These are phyloP conservation scores for Siniperca undulata DNA, from an alignment of 2,797 vertebrate species.

Conservation along the genomic window DNA sequence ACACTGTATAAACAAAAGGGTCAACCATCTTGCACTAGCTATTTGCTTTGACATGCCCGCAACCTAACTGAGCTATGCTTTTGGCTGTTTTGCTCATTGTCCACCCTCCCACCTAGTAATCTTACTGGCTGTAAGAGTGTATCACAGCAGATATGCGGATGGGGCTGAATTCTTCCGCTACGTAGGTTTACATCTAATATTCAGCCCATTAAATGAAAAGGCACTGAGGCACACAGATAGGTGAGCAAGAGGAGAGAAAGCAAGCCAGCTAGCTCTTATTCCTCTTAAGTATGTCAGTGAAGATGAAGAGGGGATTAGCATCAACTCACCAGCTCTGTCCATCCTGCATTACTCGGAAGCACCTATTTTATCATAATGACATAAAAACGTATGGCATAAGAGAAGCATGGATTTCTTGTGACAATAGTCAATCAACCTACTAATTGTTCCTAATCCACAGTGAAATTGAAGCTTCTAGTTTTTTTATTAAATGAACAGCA, in stretches of 20 bases:
- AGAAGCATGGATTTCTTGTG: conserved; percentile 49
- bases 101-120: conserved; percentile 21
- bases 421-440: conserved; percentile 36
- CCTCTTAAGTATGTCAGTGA: conserved; percentile 71
- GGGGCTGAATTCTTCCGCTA: conserved; percentile 32
- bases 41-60: conserved; percentile 46
- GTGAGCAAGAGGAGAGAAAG: conserved; percentile 61
- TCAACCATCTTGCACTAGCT: conserved; percentile 35
- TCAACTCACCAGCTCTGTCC: conserved; percentile 84
- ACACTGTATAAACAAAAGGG: conserved; percentile 39
- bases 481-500: conserved; percentile 18
- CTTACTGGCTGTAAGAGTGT: conserved; percentile 18
- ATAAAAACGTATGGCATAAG: conserved; percentile 79
- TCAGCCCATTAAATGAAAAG: conserved; percentile 50
- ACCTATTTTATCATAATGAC: conserved; percentile 83
- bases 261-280: conserved; percentile 64
- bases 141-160: conserved; percentile 23
- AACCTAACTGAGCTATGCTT: conserved; percentile 37
- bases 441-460: conserved; percentile 25
- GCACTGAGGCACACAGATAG: conserved; percentile 48
- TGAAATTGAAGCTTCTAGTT: neutral
- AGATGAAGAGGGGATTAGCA: conserved; percentile 63
- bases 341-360: conserved; percentile 81
- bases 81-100: conserved; percentile 23
- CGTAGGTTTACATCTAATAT: conserved; percentile 42